Evolutionary conservation across 2,888 invertebrate species (phyloP).

Genomic region (Caenorhabditis sp.): DNA sequence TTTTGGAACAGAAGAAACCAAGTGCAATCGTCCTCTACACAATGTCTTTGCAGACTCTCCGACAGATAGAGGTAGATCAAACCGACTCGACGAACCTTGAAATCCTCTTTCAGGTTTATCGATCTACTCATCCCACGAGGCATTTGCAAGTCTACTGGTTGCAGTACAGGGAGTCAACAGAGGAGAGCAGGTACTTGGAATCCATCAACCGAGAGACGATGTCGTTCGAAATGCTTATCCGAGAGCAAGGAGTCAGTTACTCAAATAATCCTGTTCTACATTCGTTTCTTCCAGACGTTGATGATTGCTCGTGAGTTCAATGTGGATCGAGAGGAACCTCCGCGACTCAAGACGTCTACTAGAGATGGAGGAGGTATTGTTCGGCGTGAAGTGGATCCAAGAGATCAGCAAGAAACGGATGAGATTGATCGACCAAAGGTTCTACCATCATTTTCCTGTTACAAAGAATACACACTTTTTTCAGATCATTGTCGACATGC

Average conservation of each 20-base stretch:
- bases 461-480: too few relatives aligned
- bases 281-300: constrained; percentile 72
- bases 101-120: constrained; percentile 86
- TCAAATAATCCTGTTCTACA: too few relatives aligned
- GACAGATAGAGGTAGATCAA: constrained; percentile 90
- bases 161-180: constrained; percentile 93
- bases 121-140: constrained; percentile 83
- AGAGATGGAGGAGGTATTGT: constrained; percentile 85
- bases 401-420: constrained; percentile 45
- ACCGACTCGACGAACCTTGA: too few relatives aligned
- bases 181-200: constrained; percentile 89
- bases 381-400: constrained; percentile 33
- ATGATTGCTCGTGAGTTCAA: constrained; percentile 79
- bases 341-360: constrained; percentile 68
- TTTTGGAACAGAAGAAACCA: constrained; percentile 85
- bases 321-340: constrained; percentile 76
- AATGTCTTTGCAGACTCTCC: constrained; percentile 90
- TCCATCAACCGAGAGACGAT: constrained; percentile 92
- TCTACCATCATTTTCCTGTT: too few relatives aligned
- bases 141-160: constrained; percentile 90
- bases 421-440: constrained; percentile 62
- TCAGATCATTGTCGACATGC: constrained; percentile 92
- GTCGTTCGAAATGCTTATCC: constrained; percentile 94
- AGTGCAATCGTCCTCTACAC: constrained; percentile 93
- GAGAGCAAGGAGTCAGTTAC: constrained; percentile 90